Base-by-base conservation (phyloP, 2,888 invertebrate genomes). In the Sarcophaga rosellei region DNA sequence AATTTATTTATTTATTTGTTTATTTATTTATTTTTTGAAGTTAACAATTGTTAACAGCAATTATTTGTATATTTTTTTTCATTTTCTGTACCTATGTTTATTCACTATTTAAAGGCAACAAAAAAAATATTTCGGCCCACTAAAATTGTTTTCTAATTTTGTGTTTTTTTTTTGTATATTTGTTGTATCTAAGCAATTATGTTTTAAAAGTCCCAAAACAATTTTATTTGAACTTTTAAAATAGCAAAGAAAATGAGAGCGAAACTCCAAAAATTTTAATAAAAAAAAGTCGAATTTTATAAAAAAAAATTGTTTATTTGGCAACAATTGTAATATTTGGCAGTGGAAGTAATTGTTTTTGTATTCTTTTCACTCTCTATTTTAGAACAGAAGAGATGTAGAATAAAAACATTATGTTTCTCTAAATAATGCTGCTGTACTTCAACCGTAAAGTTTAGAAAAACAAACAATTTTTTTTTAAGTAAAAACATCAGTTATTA, bases 401-500 rank as follows among this genome's bases (percentile, higher is more conserved):
- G 3, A 44, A 35, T 25, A 4, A 65, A n/a, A 81, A 69, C 23
- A 44, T 69, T 47, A 47, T 62, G 35, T 53, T 69, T 69, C 45
- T 59, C 45, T 47, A 47, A 84, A 80, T 81, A 74, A 66, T 81
- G 45, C 72, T 81, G 45, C 72, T 81, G 53, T 62, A 81, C 69
- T 80, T 84, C 81, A 86, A 86, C 61, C 86, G 86, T 86, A 83
- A 80, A 83, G 20, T 68, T 25, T 74, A 62, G n/a, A 80, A 76
- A 78, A 70, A 20, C 47, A 47, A 53, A 17, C 17, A 15, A 53
- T 66, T 61, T 73, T 57, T 68, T 53, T 78, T 68, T 25, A 45
- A 47, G 20, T 35, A 21, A 53, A 61, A n/a, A n/a, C n/a, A n/a
- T n/a, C n/a, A n/a, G n/a, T 35, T 4, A 47, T 65, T 25, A 76